phyloP scores from a whole-genome alignment of 2,797 vertebrate species.

The Tamandua tetradactyla region DNA sequence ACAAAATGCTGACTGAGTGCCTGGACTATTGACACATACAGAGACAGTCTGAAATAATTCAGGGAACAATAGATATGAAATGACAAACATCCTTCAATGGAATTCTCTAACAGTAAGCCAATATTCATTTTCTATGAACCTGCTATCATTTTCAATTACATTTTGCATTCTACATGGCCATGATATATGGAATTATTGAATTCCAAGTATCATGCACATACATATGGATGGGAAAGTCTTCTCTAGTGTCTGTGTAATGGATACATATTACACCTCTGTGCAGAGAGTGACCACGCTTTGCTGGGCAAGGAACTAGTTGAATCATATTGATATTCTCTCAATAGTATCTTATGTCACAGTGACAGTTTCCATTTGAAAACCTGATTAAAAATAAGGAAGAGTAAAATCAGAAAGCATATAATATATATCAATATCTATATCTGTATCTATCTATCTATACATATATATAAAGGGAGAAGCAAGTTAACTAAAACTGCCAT shows the following conservation, averaged over 20 bases:
- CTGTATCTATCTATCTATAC: not conserved
- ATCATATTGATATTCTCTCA: slow-evolving; percentile 61
- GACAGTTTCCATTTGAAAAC: slow-evolving; percentile 63
- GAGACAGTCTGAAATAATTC: slow-evolving; percentile 50
- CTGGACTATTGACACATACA: slow-evolving; percentile 16
- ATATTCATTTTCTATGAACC: slow-evolving; percentile 63
- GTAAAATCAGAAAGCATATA: too few relatives aligned
- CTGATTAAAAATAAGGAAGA: too few relatives aligned
- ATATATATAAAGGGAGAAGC: slow-evolving; percentile 32
- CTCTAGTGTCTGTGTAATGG: slow-evolving; percentile 57
- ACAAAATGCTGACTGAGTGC: not conserved
- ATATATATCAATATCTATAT: too few relatives aligned
- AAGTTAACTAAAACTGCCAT: slow-evolving; percentile 37
- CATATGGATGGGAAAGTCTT: slow-evolving; percentile 75
- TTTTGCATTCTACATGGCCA: slow-evolving; percentile 51
- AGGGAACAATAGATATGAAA: slow-evolving; percentile 33
- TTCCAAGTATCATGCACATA: slow-evolving; percentile 70
- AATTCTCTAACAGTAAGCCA: slow-evolving; percentile 23
- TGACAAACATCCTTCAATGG: slow-evolving; percentile 61
- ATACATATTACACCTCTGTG: slow-evolving; percentile 66
- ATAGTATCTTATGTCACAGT: slow-evolving; percentile 58
- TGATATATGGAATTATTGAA: slow-evolving; percentile 75
- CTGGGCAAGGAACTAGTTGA: slow-evolving; percentile 61
- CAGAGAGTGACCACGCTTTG: slow-evolving; percentile 69
- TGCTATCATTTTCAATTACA: slow-evolving; percentile 60